These are phyloP conservation scores for Mareca strepera DNA, from an alignment of 2,797 vertebrate genomes.

Conservation along the genomic window DNA sequence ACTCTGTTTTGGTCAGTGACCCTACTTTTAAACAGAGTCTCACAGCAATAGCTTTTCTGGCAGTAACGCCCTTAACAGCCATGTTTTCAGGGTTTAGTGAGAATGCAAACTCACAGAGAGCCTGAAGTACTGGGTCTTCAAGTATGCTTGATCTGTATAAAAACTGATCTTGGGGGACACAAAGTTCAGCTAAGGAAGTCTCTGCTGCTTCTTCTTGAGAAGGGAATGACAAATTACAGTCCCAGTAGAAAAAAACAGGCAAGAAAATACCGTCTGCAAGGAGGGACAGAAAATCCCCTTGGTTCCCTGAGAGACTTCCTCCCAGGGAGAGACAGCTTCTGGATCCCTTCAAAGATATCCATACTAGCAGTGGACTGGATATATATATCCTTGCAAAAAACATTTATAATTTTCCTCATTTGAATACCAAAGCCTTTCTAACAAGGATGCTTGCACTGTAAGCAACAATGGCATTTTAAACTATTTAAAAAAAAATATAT, in stretches of 20 bases:
- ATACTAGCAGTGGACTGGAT: neutral
- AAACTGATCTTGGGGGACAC: neutral
- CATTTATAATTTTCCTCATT: neutral
- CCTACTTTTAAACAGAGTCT: neutral
- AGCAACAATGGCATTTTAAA: constrained; percentile 21
- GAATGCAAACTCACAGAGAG: neutral
- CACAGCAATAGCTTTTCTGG: neutral
- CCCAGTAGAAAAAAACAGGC: neutral
- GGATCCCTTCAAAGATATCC: neutral
- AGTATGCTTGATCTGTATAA: neutral
- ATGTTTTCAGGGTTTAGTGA: neutral
- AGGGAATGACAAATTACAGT: neutral
- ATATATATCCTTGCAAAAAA: neutral
- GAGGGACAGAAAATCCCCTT: neutral
- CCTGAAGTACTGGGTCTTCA: neutral
- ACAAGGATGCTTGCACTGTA: constrained; percentile 26
- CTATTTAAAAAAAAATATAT: constrained; percentile 70
- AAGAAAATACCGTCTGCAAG: neutral
- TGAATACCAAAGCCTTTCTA: constrained; percentile 34
- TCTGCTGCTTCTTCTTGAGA: neutral
- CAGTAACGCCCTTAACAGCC: neutral
- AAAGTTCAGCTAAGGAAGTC: neutral
- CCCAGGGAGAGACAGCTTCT: neutral
- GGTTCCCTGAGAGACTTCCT: neutral
- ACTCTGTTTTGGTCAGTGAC: neutral